These are phyloP conservation scores for Gorsachius goisagi DNA, from an alignment of 2,113 vertebrate species.

Conservation along the genomic window DNA sequence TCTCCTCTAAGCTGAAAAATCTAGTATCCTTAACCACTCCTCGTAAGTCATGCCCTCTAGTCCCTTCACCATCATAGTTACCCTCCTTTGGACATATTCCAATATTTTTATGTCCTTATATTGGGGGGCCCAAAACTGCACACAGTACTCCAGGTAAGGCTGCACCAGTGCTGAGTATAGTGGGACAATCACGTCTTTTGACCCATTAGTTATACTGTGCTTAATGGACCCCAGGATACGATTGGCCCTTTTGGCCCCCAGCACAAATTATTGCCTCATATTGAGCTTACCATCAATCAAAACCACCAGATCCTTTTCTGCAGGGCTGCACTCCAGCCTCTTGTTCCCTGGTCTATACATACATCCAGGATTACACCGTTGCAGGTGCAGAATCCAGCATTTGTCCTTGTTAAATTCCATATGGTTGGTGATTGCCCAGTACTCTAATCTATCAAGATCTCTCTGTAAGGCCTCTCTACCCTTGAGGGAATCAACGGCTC, in stretches of 20 bases:
- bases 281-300: neutral
- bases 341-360: neutral
- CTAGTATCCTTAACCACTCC: neutral
- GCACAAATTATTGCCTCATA: neutral
- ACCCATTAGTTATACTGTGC: neutral
- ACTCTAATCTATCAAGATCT: neutral
- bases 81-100: too few relatives aligned
- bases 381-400: neutral
- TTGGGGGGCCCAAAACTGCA: too few relatives aligned
- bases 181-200: too few relatives aligned
- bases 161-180: too few relatives aligned
- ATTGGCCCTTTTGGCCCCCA: neutral
- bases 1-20: neutral
- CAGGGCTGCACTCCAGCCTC: neutral
- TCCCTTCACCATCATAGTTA: too few relatives aligned
- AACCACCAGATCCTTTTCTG: neutral
- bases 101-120: too few relatives aligned
- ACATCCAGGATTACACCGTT: fast-evolving
- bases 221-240: too few relatives aligned
- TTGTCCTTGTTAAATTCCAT: neutral
- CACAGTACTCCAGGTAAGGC: too few relatives aligned
- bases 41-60: too few relatives aligned
- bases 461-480: neutral
- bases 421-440: fast-evolving
- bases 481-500: neutral